These are phyloP conservation scores for Drosophila dunni DNA, from an alignment of 1,140 invertebrate genomes.

Conservation along the genomic window DNA sequence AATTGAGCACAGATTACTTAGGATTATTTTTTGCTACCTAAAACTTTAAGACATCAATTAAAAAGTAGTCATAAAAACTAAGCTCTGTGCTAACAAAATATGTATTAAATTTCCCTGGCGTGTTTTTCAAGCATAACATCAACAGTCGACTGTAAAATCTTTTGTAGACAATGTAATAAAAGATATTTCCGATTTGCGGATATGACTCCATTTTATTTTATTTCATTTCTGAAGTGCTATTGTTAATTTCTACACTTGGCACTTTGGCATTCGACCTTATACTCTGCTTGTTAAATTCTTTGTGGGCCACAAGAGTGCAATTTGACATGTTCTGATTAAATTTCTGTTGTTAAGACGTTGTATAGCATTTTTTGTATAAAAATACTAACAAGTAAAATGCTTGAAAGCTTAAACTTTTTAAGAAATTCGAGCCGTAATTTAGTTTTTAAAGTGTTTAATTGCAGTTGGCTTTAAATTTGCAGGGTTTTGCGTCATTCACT, in stretches of 20 bases:
- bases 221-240: slow-evolving; percentile 53
- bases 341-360: neutral
- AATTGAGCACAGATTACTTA: no score
- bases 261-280: slow-evolving; percentile 14
- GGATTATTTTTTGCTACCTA: no score
- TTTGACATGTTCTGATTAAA: slow-evolving; percentile 44
- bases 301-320: slow-evolving; percentile 53
- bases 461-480: slow-evolving; percentile 8
- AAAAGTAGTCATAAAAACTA: no score
- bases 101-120: slow-evolving; percentile 53
- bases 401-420: no score
- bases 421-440: neutral
- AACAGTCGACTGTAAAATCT: slow-evolving; percentile 31
- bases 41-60: no score
- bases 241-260: slow-evolving; percentile 31
- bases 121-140: slow-evolving; percentile 18
- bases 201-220: slow-evolving; percentile 56
- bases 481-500: neutral
- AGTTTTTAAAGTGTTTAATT: slow-evolving; percentile 1
- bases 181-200: slow-evolving; percentile 49
- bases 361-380: neutral
- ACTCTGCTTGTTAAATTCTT: slow-evolving; percentile 56
- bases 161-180: slow-evolving; percentile 28
- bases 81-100: no score
- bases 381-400: neutral